Evolutionary conservation across 1,140 invertebrate genomes (phyloP).

Genomic region (Brevipalpus yothersi): DNA sequence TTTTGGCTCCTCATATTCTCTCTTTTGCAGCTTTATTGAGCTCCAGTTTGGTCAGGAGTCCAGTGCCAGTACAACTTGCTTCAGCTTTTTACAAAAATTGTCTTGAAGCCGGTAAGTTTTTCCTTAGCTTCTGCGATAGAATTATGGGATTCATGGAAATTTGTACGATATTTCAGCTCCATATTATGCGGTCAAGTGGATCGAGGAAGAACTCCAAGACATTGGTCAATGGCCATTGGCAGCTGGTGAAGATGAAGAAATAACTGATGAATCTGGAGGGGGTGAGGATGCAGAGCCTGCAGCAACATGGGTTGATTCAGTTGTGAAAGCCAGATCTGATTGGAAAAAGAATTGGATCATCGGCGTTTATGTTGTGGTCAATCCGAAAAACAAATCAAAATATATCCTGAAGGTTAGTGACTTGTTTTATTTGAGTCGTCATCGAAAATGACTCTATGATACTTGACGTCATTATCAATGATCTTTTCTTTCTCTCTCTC

Average conservation of each 20-base stretch:
- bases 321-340: background rate
- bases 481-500: too few relatives aligned
- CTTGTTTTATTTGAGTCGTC: too few relatives aligned
- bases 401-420: background rate
- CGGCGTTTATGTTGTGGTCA: background rate
- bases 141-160: background rate
- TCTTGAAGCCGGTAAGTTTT: background rate
- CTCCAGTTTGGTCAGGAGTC: background rate
- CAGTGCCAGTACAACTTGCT: background rate
- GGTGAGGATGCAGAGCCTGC: background rate
- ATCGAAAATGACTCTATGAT: too few relatives aligned
- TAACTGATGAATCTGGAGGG: background rate
- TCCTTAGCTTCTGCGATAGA: too few relatives aligned
- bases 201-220: background rate
- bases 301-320: background rate
- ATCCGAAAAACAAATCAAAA: background rate
- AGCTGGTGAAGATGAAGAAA: background rate
- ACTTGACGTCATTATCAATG: too few relatives aligned
- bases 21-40: background rate
- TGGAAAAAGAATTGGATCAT: background rate
- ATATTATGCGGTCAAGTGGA: background rate
- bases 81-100: background rate
- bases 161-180: background rate
- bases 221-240: background rate
- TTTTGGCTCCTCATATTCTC: too few relatives aligned